Evolutionary conservation across 2,797 vertebrate genomes (phyloP).

Genomic region (Pteropus rufus): DNA sequence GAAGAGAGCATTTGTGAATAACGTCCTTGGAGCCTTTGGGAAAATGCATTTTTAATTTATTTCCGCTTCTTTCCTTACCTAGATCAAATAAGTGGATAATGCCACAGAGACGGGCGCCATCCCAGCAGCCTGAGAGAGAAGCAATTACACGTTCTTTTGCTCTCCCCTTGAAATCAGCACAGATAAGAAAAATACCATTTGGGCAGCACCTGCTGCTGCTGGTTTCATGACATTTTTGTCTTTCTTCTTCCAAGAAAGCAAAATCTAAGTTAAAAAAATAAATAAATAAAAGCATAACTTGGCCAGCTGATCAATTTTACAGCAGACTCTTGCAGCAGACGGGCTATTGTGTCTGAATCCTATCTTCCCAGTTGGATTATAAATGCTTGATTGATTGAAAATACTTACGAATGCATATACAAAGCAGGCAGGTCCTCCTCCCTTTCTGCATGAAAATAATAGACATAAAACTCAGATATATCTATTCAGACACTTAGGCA

Average conservation of each 20-base stretch:
- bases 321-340: conserved; percentile 53
- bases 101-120: conserved; percentile 11
- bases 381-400: conserved; percentile 72
- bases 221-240: conserved; percentile 46
- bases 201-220: conserved; percentile 54
- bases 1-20: conserved; percentile 48
- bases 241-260: conserved; percentile 63
- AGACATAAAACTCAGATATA: neutral
- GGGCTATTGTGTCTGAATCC: conserved; percentile 50
- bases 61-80: conserved; percentile 45
- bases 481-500: neutral
- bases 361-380: conserved; percentile 63
- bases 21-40: neutral
- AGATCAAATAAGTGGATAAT: conserved; percentile 70
- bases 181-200: conserved; percentile 65
- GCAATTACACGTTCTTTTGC: conserved; percentile 58
- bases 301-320: conserved; percentile 69
- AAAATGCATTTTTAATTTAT: conserved; percentile 75
- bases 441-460: conserved; percentile 13
- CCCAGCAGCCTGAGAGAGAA: conserved; percentile 55
- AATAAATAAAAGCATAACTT: conserved; percentile 42
- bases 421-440: neutral
- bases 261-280: neutral
- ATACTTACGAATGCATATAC: conserved; percentile 51
- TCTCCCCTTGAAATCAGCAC: conserved; percentile 64